Evolutionary conservation across 2,797 vertebrate genomes (phyloP), one percentile per base, ranked within the genome.

Genomic region (Leptodactylus fallax): DNA sequence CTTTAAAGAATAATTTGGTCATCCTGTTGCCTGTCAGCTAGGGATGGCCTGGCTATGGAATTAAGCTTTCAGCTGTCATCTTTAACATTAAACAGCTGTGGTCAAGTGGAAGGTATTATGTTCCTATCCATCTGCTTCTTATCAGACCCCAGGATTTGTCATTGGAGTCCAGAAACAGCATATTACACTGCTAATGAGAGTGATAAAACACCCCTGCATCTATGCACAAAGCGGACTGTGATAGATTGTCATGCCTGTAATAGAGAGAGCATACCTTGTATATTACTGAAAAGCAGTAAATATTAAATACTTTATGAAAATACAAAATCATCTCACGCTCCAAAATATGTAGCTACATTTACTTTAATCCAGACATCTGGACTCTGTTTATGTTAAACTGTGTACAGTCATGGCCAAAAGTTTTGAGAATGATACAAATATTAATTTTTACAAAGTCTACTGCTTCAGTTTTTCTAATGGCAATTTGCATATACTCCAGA

Each of bases 281-380:
- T 17, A 71, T 56, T 83, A 72, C 21, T 19, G 16, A 72, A 4
- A 19, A 45, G 11, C 63, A 21, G 45, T 11, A n/a, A n/a, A n/a
- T n/a, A 49, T 7, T 74, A 61, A 61, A 77, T n/a, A 19, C 12
- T 19, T 61, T 60, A 61, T 60, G 51, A 61, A 85, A 53, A 78
- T 55, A 25, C 13, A 55, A 74, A 61, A 21, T 63, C 19, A 47
- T 23, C 21, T 63, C 17, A 55, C 6, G 55, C 60, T 21, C 36
- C 16, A 65, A 65, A 36, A 51, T 69, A 21, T 17, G 19, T 16
- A 36, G 80, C 71, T 86, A 81, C 9, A 58, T 51, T 56, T 47
- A 13, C 45, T 53, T 55, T 77, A 65, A 82, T 77, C 79, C 6
- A 82, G n/a, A 69, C 85, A 63, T 71, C 69, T 60, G 76, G 45